phyloP scores from a whole-genome alignment of 2,888 invertebrate species.

The Drosophila longiperda region DNA sequence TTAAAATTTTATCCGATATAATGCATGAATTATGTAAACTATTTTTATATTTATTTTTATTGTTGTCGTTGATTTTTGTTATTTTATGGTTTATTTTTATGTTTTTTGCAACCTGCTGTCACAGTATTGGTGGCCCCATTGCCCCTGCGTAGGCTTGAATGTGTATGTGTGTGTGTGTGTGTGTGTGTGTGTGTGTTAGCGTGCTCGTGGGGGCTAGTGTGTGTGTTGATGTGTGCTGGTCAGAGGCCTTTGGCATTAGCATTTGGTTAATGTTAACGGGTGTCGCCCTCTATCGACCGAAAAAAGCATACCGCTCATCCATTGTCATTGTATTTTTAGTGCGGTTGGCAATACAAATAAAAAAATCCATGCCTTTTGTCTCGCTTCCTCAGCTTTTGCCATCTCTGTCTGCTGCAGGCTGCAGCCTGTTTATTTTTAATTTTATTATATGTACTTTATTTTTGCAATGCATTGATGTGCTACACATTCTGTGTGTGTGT shows the following conservation, averaged over 20 bases:
- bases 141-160: slow-evolving; percentile 35
- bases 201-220: background rate
- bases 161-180: background rate
- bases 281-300: slow-evolving; percentile 54
- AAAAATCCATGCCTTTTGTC: slow-evolving; percentile 21
- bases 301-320: slow-evolving; percentile 43
- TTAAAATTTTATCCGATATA: slow-evolving; percentile 81
- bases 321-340: slow-evolving; percentile 54
- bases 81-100: slow-evolving; percentile 55
- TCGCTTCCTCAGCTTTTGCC: slow-evolving; percentile 33
- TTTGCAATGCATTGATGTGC: slow-evolving; percentile 42
- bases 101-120: slow-evolving; percentile 48
- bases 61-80: slow-evolving; percentile 60
- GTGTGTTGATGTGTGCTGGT: slow-evolving; percentile 31
- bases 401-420: slow-evolving; percentile 44
- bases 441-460: slow-evolving; percentile 71
- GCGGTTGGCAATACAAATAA: slow-evolving; percentile 66
- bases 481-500: slow-evolving; percentile 6
- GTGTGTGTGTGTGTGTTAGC: background rate
- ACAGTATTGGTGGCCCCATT: slow-evolving; percentile 68
- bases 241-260: slow-evolving; percentile 74
- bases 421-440: slow-evolving; percentile 71
- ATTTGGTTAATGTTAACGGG: slow-evolving; percentile 76
- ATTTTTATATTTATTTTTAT: slow-evolving; percentile 70
- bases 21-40: slow-evolving; percentile 81